Evolutionary conservation across 2,113 vertebrate genomes (phyloP).

Genomic region (Peromyscus maniculatus): DNA sequence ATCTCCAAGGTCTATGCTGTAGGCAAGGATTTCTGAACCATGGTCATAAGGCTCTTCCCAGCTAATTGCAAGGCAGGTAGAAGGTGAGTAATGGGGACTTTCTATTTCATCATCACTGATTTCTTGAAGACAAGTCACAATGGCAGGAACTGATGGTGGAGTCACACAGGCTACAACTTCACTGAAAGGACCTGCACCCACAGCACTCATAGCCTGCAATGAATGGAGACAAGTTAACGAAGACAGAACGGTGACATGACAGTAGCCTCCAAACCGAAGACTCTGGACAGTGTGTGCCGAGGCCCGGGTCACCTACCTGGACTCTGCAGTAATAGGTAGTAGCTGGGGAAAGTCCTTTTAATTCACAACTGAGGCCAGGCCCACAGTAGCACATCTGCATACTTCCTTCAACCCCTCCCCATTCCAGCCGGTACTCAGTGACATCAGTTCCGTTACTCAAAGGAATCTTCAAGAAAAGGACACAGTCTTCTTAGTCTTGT

Average conservation of each 20-base stretch:
- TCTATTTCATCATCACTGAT: constrained; percentile 92
- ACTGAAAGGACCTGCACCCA: constrained; percentile 95
- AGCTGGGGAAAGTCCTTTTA: constrained; percentile 96
- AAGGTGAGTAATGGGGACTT: constrained; percentile 91
- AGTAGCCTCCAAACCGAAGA: background rate
- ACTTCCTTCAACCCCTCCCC: constrained; percentile 96
- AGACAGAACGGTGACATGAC: background rate
- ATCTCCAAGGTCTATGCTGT: constrained; percentile 97
- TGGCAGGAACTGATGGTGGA: constrained; percentile 95
- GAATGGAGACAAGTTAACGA: constrained; percentile 80
- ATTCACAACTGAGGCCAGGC: constrained; percentile 91
- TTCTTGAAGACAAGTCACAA: constrained; percentile 92
- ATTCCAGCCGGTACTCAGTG: constrained; percentile 95
- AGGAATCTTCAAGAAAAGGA: constrained; percentile 88
- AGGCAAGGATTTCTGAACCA: constrained; percentile 96
- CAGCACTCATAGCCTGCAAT: constrained; percentile 92
- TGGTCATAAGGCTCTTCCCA: constrained; percentile 96
- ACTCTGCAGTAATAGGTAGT: constrained; percentile 96
- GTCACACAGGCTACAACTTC: constrained; percentile 94
- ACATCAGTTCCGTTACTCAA: constrained; percentile 93
- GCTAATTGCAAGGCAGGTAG: constrained; percentile 94
- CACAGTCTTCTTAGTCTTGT: constrained; percentile 56
- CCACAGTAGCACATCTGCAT: constrained; percentile 96
- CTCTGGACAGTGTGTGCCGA: background rate
- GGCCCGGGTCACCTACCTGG: constrained; percentile 88